Conservation (phyloP, 2,888 invertebrate species). For the Pterostichus madidus region DNA sequence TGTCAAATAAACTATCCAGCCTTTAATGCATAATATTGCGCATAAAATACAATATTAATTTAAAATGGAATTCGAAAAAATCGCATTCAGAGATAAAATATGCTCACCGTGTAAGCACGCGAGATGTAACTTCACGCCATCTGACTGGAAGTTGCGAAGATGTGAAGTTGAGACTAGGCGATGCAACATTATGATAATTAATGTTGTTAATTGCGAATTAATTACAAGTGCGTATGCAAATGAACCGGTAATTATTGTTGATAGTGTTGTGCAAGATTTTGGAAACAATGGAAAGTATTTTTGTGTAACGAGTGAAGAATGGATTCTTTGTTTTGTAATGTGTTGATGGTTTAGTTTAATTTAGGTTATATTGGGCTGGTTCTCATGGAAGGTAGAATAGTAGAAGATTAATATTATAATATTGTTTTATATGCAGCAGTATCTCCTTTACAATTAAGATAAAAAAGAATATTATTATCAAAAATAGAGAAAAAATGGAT, state of each 20-base stretch:
- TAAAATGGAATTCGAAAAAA: neutral
- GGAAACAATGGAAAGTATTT: conserved; percentile 58
- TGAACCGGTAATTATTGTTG: conserved; percentile 42
- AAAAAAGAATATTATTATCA: too few species aligned
- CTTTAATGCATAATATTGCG: neutral
- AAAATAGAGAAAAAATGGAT: too few species aligned
- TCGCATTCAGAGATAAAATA: neutral
- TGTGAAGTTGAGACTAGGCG: neutral
- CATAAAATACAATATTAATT: neutral
- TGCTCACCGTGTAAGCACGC: neutral
- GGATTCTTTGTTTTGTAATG: conserved; percentile 32
- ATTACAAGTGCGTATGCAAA: conserved; percentile 54
- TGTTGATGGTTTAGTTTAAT: conserved; percentile 27
- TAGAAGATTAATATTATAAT: neutral
- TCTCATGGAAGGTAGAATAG: neutral
- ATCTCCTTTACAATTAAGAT: too few species aligned
- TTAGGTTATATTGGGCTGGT: conserved; percentile 5
- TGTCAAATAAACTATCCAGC: neutral
- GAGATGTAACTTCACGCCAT: conserved; percentile 10
- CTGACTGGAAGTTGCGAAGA: conserved; percentile 6
- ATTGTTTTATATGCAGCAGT: neutral
- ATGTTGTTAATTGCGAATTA: conserved; percentile 47
- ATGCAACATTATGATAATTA: conserved; percentile 49
- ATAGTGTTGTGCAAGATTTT: conserved; percentile 47
- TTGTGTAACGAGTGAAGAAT: conserved; percentile 39